Percentiles rank a stretch among this genome's conserved stretches.
phyloP scores from a whole-genome alignment of 2,113 vertebrate species.

The Balaeniceps rex region DNA sequence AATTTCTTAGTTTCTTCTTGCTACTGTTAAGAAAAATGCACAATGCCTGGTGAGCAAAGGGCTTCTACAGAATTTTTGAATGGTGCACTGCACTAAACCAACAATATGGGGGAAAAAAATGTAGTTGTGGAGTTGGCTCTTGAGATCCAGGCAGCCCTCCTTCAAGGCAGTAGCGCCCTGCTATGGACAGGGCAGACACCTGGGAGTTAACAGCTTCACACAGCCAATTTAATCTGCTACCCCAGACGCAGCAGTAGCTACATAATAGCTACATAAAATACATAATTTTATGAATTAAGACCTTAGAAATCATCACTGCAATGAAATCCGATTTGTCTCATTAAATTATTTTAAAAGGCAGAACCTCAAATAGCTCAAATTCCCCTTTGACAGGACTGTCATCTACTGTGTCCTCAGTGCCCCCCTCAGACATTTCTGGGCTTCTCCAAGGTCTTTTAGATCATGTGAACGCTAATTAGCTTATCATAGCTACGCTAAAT shows the following conservation, averaged over 20 bases:
- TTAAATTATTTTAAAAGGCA: neutral
- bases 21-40: neutral
- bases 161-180: neutral
- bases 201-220: neutral
- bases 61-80: neutral
- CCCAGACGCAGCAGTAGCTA: neutral
- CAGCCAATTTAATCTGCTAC: neutral
- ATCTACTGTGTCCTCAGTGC: neutral
- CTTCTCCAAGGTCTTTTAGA: neutral
- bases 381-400: neutral
- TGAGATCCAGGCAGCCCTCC: neutral
- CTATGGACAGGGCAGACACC: neutral
- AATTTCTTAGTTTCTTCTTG: neutral
- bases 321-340: neutral
- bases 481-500: neutral
- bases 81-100: neutral
- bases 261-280: no score
- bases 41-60: neutral
- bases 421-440: neutral
- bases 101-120: accelerated
- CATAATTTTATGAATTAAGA: neutral
- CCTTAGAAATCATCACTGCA: neutral
- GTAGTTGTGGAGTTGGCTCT: neutral
- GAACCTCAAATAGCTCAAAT: neutral
- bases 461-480: accelerated